Base-by-base conservation (phyloP, 2,888 invertebrate species). In the Temnothorax ravouxi region DNA sequence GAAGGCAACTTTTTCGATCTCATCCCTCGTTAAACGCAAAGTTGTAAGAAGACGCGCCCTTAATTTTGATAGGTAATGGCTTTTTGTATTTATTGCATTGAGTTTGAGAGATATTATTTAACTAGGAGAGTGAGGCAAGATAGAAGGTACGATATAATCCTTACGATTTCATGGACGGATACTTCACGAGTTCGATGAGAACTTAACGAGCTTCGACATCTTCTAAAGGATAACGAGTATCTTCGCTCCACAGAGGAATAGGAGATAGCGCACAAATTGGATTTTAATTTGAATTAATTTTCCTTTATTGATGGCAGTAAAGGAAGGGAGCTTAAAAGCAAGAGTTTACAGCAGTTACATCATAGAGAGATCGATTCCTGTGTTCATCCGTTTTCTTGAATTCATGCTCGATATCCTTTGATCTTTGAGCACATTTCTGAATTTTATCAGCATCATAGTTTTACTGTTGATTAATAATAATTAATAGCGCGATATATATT, bases 241-340 rank as follows among this genome's bases (percentile, higher is more conserved):
- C 89, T 87, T 84, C 59, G 64, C 83, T 82, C 67, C 67, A 86
- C 69, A 52, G 74, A 61, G 75, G 83, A 81, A 86, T 76, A 83
- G 84, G 83, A 84, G 87, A 87, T 87, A 84, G 76, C 86, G 83
- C 44, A 86, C 75, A 88, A 89, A 89, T 89, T 89, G 90, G 89
- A 89, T 87, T 89, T 90, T 90, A 89, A 89, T 89, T 88, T 89
- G 88, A 89, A 89, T 89, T 90, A 89, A 89, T 89, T 87, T 88
- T 83, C 88, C 86, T 87, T 89, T 88, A 88, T 84, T 84, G 86
- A 84, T 72, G 84, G 59, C 77, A 76, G 64, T 82, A 64, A 59
- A 79, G 84, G 71, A 75, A 69, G 71, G 69, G 61, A 84, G 81
- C 77, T 85, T 84, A 75, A 89, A 67, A 84, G 84, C 83, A 77